These are phyloP conservation scores for Ditula angustiorana DNA, from an alignment of 2,888 invertebrate species.

Conservation along the genomic window DNA sequence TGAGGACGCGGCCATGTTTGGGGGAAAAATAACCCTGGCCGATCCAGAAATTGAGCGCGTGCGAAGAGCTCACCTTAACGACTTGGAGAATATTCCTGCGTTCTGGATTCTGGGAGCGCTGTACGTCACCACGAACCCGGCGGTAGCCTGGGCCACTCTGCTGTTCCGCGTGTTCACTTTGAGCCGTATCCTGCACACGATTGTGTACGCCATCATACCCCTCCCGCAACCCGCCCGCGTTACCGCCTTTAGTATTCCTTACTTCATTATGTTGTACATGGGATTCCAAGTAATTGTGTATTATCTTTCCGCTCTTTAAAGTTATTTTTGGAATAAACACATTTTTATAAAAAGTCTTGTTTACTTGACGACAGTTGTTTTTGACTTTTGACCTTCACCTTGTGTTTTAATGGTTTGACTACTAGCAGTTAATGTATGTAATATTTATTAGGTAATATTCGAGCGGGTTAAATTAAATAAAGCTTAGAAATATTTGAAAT, in stretches of 20 bases:
- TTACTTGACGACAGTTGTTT: background rate
- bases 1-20: constrained; percentile 48
- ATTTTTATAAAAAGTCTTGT: background rate
- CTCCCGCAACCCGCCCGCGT: constrained; percentile 68
- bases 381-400: background rate
- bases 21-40: constrained; percentile 62
- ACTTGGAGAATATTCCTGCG: constrained; percentile 85
- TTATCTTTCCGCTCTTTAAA: constrained; percentile 29
- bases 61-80: constrained; percentile 85
- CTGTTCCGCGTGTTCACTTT: constrained; percentile 67
- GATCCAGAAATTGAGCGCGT: constrained; percentile 82
- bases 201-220: constrained; percentile 86
- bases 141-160: constrained; percentile 61
- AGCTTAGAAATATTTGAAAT: background rate
- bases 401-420: background rate
- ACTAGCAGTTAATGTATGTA: background rate
- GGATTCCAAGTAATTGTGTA: constrained; percentile 33
- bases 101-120: constrained; percentile 80
- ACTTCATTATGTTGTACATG: constrained; percentile 34
- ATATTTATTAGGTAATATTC: background rate
- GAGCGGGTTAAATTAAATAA: background rate
- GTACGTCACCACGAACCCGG: constrained; percentile 80
- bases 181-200: constrained; percentile 78
- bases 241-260: constrained; percentile 40
- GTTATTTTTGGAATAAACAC: too few relatives aligned